These are phyloP conservation scores for Nematolebias whitei DNA, from an alignment of 2,113 vertebrate species.

Conservation along the genomic window DNA sequence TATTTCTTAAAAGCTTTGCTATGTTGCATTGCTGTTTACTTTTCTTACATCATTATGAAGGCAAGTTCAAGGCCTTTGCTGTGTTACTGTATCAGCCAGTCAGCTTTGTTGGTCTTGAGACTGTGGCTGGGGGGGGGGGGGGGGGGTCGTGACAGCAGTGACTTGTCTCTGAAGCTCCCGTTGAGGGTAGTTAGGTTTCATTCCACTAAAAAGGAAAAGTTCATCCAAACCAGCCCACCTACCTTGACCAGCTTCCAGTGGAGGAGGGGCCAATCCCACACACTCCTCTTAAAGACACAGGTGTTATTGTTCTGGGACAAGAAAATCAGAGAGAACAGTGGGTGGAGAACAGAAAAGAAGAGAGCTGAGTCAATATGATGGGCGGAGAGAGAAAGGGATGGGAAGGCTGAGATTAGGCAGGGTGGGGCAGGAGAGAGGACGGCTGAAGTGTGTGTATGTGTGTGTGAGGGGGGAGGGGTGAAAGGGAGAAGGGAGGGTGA, in stretches of 20 bases:
- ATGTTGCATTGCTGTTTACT: conserved; percentile 60
- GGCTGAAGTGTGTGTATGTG: conserved; percentile 47
- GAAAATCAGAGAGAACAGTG: conserved; percentile 59
- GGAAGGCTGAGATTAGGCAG: conserved; percentile 47
- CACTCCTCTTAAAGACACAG: conserved; percentile 55
- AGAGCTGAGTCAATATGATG: conserved; percentile 7
- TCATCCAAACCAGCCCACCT: conserved; percentile 67
- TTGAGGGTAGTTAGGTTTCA: conserved; percentile 35
- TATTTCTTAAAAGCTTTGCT: conserved; percentile 71
- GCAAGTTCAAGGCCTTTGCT: conserved; percentile 47
- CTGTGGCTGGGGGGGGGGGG: background rate
- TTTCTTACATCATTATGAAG: conserved; percentile 62
- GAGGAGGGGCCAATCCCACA: conserved; percentile 41
- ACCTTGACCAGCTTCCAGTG: conserved; percentile 70
- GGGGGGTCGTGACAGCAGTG: conserved; percentile 50
- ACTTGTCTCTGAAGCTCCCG: conserved; percentile 37
- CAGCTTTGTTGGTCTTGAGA: conserved; percentile 50
- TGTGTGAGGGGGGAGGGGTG: conserved; percentile 19
- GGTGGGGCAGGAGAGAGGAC: conserved; percentile 45
- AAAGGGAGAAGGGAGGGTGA: too few relatives aligned
- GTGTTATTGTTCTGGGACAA: conserved; percentile 60
- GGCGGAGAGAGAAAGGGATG: conserved; percentile 28
- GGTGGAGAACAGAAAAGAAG: conserved; percentile 17
- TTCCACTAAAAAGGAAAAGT: conserved; percentile 27
- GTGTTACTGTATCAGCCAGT: conserved; percentile 45